Evolutionary conservation across 2,113 vertebrate species (phyloP).

Genomic region (Austrofundulus limnaeus): DNA sequence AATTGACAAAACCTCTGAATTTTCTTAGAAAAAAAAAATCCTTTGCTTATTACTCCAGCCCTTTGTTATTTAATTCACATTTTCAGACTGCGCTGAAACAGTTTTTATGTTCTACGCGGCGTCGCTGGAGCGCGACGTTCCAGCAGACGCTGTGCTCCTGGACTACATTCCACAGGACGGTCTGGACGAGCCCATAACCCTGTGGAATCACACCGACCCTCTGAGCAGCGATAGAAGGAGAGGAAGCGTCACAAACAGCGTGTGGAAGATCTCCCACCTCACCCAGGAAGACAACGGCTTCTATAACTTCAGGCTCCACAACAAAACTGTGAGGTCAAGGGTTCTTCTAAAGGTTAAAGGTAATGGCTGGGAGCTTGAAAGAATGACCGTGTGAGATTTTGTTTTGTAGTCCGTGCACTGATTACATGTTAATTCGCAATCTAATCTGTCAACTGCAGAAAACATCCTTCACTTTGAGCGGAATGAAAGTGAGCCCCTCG

Average conservation of each 20-base stretch:
- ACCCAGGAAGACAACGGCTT: constrained; percentile 46
- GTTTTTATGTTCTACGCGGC: rapidly evolving
- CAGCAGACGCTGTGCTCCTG: not conserved
- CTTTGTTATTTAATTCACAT: not conserved
- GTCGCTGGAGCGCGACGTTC: rapidly evolving
- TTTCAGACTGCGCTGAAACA: constrained; percentile 41
- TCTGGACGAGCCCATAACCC: not conserved
- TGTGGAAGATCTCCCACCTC: not conserved
- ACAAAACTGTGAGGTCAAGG: constrained; percentile 1
- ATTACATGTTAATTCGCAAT: not conserved
- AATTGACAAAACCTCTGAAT: too few relatives aligned
- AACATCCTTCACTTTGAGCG: rapidly evolving
- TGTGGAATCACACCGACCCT: constrained; percentile 49
- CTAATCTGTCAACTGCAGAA: constrained; percentile 37
- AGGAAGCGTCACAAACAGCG: rapidly evolving
- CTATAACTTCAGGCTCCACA: constrained; percentile 45
- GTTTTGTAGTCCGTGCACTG: not conserved
- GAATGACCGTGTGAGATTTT: not conserved
- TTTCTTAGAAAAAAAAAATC: too few relatives aligned
- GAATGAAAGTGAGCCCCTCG: rapidly evolving
- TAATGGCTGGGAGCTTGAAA: constrained; percentile 8
- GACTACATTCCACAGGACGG: constrained; percentile 16
- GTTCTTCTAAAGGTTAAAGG: constrained; percentile 31
- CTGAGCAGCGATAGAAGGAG: not conserved
- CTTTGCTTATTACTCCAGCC: too few relatives aligned